These are phyloP conservation scores for Lagria hirta DNA, from an alignment of 2,888 invertebrate species.

Conservation along the genomic window DNA sequence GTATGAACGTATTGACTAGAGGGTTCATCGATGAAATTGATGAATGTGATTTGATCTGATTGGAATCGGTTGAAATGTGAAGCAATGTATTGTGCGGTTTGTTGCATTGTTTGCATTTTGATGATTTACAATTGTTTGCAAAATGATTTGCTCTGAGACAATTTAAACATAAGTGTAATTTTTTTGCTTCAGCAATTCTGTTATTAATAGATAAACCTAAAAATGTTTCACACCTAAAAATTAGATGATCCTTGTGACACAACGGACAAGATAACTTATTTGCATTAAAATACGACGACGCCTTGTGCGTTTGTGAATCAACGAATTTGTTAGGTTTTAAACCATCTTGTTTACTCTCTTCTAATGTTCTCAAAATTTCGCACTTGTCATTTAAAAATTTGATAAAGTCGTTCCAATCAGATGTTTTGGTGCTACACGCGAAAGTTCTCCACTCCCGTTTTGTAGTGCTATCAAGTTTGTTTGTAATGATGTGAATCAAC, in stretches of 20 bases:
- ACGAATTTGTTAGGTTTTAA: not conserved
- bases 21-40: not conserved
- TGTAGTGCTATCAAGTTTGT: conserved; percentile 33
- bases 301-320: not conserved
- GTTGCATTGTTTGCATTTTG: conserved; percentile 12
- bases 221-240: conserved; percentile 15
- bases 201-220: conserved; percentile 5
- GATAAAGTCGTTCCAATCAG: conserved; percentile 1
- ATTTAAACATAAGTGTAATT: conserved; percentile 15
- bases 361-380: not conserved
- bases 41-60: not conserved
- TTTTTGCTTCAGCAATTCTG: conserved; percentile 7
- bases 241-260: conserved; percentile 11
- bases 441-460: conserved; percentile 33
- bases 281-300: not conserved
- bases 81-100: conserved; percentile 17
- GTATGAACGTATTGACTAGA: not conserved
- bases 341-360: not conserved
- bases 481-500: conserved; percentile 30
- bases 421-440: not conserved
- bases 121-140: conserved; percentile 1
- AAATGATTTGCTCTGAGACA: conserved; percentile 15
- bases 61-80: conserved; percentile 6
- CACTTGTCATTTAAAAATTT: conserved; percentile 8
- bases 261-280: conserved; percentile 7